Evolutionary conservation across 2,797 vertebrate species (phyloP).

Genomic region (Syngnathus rostellatus): DNA sequence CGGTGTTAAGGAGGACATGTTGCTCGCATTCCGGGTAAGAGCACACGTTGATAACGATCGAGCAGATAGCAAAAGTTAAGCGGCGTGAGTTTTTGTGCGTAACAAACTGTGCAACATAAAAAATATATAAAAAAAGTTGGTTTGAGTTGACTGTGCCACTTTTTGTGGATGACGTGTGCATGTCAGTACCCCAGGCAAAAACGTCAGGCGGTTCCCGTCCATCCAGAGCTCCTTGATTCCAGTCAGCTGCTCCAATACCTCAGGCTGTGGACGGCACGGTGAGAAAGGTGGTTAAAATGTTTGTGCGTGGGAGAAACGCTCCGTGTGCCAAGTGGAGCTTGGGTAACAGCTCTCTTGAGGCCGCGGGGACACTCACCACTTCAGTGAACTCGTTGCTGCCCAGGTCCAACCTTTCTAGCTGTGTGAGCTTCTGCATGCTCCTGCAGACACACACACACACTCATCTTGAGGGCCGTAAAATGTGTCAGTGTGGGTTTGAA

Average conservation of each 20-base stretch:
- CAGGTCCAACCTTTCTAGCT: slow-evolving; percentile 93
- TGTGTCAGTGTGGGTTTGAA: neutral
- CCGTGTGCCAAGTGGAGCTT: neutral
- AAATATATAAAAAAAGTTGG: slow-evolving; percentile 5
- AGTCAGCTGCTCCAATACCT: slow-evolving; percentile 92
- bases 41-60: neutral
- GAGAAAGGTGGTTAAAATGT: slow-evolving; percentile 12
- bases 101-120: slow-evolving; percentile 14
- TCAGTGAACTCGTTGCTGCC: slow-evolving; percentile 99
- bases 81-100: neutral
- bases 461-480: neutral
- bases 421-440: slow-evolving; percentile 96
- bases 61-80: neutral
- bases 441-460: slow-evolving; percentile 59
- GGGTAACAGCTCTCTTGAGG: neutral
- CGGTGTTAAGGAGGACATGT: neutral
- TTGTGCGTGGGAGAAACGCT: neutral
- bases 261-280: slow-evolving; percentile 74
- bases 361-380: slow-evolving; percentile 81
- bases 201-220: slow-evolving; percentile 90
- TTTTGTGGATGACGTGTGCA: neutral
- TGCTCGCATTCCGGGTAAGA: neutral
- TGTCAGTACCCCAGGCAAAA: slow-evolving; percentile 86
- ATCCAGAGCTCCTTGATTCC: slow-evolving; percentile 97
- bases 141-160: neutral